phyloP scores from a whole-genome alignment of 2,113 vertebrate genomes.

The Accipiter cooperii region DNA sequence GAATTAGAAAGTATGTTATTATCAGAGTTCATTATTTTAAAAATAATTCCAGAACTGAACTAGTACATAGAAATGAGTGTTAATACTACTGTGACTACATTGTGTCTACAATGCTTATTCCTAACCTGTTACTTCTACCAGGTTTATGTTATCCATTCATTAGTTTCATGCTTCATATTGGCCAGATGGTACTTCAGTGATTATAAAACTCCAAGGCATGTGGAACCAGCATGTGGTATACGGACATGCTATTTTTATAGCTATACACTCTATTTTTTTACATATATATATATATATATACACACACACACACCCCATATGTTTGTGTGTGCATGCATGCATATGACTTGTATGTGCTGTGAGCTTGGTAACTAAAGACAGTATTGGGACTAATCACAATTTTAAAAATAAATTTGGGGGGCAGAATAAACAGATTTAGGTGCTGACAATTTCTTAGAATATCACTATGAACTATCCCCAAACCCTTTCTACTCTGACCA shows the following conservation, averaged over 20 bases:
- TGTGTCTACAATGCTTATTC: not conserved
- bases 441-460: not conserved
- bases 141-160: not conserved
- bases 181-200: not conserved
- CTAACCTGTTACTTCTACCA: not conserved
- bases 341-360: not conserved
- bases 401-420: not conserved
- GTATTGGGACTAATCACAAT: not conserved
- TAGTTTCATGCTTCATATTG: not conserved
- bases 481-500: not conserved
- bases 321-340: too few relatives aligned
- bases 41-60: not conserved
- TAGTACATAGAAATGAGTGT: not conserved
- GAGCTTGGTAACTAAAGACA: not conserved
- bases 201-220: not conserved
- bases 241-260: not conserved
- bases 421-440: not conserved
- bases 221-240: not conserved
- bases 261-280: too few relatives aligned
- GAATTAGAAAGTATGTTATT: not conserved
- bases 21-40: not conserved
- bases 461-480: not conserved
- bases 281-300: not conserved
- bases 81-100: not conserved
- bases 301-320: not conserved